Evolutionary conservation across 1,140 invertebrate genomes (phyloP), one percentile per base, ranked within the genome.

Genomic region (Ephestia elutella): DNA sequence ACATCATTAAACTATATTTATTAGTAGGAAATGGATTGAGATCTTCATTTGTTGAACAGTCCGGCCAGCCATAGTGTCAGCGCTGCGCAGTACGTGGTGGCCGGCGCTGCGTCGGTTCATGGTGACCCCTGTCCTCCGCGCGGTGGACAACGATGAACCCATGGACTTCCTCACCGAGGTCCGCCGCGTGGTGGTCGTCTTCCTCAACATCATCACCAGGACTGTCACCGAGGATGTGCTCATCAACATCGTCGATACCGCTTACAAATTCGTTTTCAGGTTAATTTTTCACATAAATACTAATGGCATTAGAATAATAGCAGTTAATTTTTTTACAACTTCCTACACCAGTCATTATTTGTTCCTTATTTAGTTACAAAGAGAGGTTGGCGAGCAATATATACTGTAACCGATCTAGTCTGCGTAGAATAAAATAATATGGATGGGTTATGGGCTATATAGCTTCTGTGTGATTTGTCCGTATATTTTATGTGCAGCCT

Each of bases 91-190:
- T 87, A 56, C 80, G 71, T 57, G 80, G 88, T 61, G 63, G 55
- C 58, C 69, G 0, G 65, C 80, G 15, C 69, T 92, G 2, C 85
- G 86, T 50, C 89, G 89, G 48, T 93, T 91, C 61, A 90, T 93
- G 69, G 73, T 92, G 18, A 79, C 81, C 10, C 92, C 92, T 0
- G 90, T 93, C 0, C 82, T 92, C n/a, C 78, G 89, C 30, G 91
- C 91, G 0, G 89, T 92, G 0, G 92, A 93, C 66, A 90, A 90
- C 50, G 89, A 92, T 53, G 92, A 93, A 69, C 92, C 92, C 0
- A 78, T 94, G 50, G 92, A 94, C 64, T 93, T 92, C 75, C 73
- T 94, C 2, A 93, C 92, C 0, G 93, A 94, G 79, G 93, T 94
- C 86, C 90, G 93, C 57, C 90, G 92, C 67, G 92, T 94, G 5